phyloP scores from a whole-genome alignment of 1,140 invertebrate species.

The Anastrepha obliqua region DNA sequence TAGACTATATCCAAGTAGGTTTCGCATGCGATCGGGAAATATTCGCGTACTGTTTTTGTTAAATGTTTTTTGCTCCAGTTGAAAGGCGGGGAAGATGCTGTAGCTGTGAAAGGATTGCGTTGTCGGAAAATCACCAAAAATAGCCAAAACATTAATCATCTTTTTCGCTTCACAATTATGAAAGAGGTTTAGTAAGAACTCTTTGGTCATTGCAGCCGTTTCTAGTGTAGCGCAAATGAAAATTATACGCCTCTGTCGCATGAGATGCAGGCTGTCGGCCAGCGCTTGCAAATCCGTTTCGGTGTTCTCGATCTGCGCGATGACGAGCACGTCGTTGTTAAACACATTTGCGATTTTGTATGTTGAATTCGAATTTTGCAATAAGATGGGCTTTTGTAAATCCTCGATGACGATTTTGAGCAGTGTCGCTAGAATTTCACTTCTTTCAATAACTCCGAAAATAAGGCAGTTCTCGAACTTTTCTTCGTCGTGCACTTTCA shows the following conservation, averaged over 20 bases:
- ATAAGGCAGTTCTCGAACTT: neutral
- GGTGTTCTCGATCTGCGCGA: neutral
- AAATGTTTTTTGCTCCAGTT: neutral
- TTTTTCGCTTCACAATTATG: too few species aligned
- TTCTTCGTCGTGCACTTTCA: neutral
- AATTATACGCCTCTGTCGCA: neutral
- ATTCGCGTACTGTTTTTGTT: neutral
- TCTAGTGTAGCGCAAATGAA: neutral
- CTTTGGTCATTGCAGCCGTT: neutral
- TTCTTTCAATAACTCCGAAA: neutral
- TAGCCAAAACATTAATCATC: too few species aligned
- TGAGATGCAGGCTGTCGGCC: neutral
- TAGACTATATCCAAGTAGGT: neutral
- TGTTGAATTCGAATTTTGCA: neutral
- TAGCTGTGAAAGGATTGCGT: too few species aligned
- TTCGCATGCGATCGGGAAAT: neutral
- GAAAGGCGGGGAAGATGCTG: neutral
- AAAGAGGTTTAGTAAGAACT: too few species aligned
- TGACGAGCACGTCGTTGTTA: neutral
- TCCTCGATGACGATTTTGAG: neutral
- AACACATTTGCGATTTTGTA: neutral
- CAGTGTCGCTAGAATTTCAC: neutral
- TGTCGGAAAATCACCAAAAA: too few species aligned
- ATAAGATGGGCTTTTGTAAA: neutral
- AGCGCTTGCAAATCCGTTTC: neutral